A percentile compares a stretch with the other conserved stretches of the same genome.
Evolutionary conservation across 2,113 vertebrate genomes (phyloP).

Genomic region (Baryphthengus martii): DNA sequence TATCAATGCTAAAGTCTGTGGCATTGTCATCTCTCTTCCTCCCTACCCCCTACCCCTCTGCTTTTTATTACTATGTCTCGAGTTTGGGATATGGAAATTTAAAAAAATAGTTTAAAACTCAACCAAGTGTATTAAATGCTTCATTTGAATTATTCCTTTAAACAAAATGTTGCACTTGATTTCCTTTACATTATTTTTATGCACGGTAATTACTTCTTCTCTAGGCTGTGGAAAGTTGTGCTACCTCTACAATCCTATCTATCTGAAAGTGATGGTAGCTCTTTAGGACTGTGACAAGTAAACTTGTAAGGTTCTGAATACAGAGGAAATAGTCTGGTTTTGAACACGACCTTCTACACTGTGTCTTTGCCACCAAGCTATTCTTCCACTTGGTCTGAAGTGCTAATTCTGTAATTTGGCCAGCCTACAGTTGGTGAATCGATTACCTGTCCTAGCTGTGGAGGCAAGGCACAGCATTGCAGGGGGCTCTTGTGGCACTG

Average conservation of each 20-base stretch:
- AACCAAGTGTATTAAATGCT: background rate
- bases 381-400: background rate
- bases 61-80: background rate
- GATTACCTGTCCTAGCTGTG: background rate
- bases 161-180: background rate
- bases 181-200: background rate
- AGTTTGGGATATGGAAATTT: background rate
- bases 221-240: background rate
- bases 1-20: background rate
- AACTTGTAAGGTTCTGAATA: background rate
- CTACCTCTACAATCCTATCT: background rate
- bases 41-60: background rate
- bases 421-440: background rate
- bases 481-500: fast-evolving
- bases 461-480: background rate
- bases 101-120: background rate
- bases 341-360: background rate
- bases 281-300: background rate
- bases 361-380: background rate
- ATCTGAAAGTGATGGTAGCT: background rate
- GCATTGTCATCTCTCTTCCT: background rate
- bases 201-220: background rate
- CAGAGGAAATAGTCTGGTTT: background rate
- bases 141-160: background rate
- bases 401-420: background rate